Percentiles rank a stretch among this genome's conserved stretches.
phyloP scores from a whole-genome alignment of 2,888 invertebrate species.

The Tanypteryx hageni region DNA sequence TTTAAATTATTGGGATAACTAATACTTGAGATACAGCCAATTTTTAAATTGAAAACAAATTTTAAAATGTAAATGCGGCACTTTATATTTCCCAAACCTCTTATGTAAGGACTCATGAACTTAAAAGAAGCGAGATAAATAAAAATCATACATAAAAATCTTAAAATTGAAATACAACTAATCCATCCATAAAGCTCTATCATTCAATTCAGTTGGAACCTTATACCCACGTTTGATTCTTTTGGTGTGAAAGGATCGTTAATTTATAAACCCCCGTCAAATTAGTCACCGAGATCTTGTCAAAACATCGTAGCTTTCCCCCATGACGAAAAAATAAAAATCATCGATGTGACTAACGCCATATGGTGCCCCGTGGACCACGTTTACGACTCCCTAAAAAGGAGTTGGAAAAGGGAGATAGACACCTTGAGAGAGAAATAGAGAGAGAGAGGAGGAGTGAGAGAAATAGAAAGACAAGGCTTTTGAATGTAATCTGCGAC shows the following conservation, averaged over 20 bases:
- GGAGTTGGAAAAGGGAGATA: conserved; percentile 6
- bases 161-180: too few species aligned
- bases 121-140: too few species aligned
- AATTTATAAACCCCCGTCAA: not conserved
- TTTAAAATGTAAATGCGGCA: too few species aligned
- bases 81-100: too few species aligned
- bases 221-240: not conserved
- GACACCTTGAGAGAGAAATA: not conserved
- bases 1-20: too few species aligned
- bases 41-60: too few species aligned
- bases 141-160: too few species aligned
- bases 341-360: conserved; percentile 28
- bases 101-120: too few species aligned
- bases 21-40: too few species aligned
- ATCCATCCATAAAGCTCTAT: too few species aligned
- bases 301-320: not conserved
- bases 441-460: not conserved
- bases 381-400: conserved; percentile 36
- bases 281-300: conserved; percentile 28
- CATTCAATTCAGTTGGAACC: too few species aligned
- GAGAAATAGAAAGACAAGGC: not conserved
- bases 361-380: conserved; percentile 58
- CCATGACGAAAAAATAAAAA: not conserved
- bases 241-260: not conserved
- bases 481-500: conserved; percentile 38